Base-by-base conservation (phyloP, 92 coral and sea anemone species). In the Pocillopora meandrina region DNA sequence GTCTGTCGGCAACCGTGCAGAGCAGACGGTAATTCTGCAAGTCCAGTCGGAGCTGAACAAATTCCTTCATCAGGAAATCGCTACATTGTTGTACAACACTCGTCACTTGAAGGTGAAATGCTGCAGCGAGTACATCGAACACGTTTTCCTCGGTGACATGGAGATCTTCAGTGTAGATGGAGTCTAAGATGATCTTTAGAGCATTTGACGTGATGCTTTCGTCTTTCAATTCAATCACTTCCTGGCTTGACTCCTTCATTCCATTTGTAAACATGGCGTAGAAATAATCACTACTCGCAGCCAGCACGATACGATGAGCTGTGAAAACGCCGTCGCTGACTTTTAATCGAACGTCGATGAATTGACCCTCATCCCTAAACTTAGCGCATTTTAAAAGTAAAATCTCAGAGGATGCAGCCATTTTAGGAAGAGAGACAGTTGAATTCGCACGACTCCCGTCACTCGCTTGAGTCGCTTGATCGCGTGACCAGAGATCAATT, bases 241-340 rank as follows among this genome's bases (percentile, higher is more conserved):
- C 81, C 72, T 78, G 72, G 42, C 49, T 78, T 8, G 82, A 64
- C 56, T 78, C 82, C n/a, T 33, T 78, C 60, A 72, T 90, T 16
- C 82, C 80, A 17, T 75, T 63, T 1, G 87, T 74, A 15, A 91
- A 91, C 93, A 91, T 91, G 36, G 93, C 93, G 57, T 76, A 71
- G 82, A 91, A 91, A 88, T 91, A 91, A 84, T 90, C 89, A 65
- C 89, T 78, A 68, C 83, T 79, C 59, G 93, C 93, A 66, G 93
- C 91, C 26, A 91, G 90, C 20, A 91, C 89, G 17, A 61, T 84
- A 6, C 87, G 91, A 76, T 91, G 93, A 72, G 77, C 91, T 34
- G 88, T 78, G 36, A 91, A 80, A 17, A 77, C 65, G 13, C 86
- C 91, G 15, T 87, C 85, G 56, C 89, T 87, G 56, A 90, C 94